A percentile compares a stretch with the other conserved stretches of the same genome.
These are phyloP conservation scores for Pygmarrhopalites habei DNA, from an alignment of 1,140 invertebrate species.

Conservation along the genomic window DNA sequence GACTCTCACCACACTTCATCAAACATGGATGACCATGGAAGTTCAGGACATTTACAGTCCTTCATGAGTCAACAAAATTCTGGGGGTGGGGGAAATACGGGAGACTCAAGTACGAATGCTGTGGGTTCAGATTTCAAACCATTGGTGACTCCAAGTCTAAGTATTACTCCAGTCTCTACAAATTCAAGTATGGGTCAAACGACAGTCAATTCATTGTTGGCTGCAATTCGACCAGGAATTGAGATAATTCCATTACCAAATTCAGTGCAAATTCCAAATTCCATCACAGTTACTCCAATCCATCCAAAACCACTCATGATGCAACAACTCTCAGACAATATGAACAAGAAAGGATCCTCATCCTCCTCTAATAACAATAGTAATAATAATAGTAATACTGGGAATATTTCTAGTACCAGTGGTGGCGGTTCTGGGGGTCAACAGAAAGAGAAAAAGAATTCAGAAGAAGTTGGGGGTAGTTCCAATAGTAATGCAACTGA, in stretches of 20 bases:
- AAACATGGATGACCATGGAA: not conserved
- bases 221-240: slow-evolving; percentile 61
- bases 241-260: slow-evolving; percentile 70
- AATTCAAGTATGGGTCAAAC: slow-evolving; percentile 43
- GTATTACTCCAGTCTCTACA: slow-evolving; percentile 63
- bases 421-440: too few relatives aligned
- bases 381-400: too few relatives aligned
- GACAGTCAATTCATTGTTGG: slow-evolving; percentile 54
- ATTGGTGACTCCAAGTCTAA: slow-evolving; percentile 62
- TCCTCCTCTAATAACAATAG: not conserved
- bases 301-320: slow-evolving; percentile 6
- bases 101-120: not conserved
- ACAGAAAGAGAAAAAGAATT: too few relatives aligned
- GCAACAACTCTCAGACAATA: slow-evolving; percentile 8
- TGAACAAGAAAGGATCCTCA: not conserved
- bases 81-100: not conserved
- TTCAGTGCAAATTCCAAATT: slow-evolving; percentile 58
- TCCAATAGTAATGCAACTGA: slow-evolving; percentile 45
- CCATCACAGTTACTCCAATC: slow-evolving; percentile 73
- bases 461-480: slow-evolving; percentile 77
- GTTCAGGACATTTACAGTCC: slow-evolving; percentile 13
- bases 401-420: too few relatives aligned
- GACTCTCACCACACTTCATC: slow-evolving; percentile 18
- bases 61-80: not conserved
- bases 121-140: slow-evolving; percentile 20